These are phyloP conservation scores for Chionomys nivalis DNA, from an alignment of 2,113 vertebrate species.

Conservation along the genomic window DNA sequence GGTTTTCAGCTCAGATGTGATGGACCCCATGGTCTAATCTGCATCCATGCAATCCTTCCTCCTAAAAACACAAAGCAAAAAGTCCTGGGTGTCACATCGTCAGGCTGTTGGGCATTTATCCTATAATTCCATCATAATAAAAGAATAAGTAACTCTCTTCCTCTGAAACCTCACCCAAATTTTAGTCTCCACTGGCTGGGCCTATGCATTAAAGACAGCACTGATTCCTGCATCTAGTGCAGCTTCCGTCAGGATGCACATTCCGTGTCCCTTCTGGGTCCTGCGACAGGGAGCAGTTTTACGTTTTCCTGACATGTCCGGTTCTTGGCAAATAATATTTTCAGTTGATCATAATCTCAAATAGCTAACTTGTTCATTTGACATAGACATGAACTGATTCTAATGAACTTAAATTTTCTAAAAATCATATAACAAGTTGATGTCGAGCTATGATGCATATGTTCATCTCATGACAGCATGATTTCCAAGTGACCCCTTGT, in stretches of 20 bases:
- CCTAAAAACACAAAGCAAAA: not conserved
- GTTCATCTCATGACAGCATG: not conserved
- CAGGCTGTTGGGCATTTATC: not conserved
- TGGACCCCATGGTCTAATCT: too few relatives aligned
- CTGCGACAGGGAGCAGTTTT: not conserved
- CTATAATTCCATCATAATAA: not conserved
- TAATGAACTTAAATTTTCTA: conserved; percentile 33
- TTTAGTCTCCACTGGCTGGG: not conserved
- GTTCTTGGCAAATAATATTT: not conserved
- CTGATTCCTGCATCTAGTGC: not conserved
- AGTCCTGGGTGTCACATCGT: not conserved
- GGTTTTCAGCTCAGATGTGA: not conserved
- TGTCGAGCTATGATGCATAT: not conserved
- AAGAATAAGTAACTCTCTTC: not conserved
- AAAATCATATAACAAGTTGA: conserved; percentile 9
- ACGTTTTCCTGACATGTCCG: not conserved
- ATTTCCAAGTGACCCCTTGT: not conserved
- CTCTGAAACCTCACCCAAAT: not conserved
- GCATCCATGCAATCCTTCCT: not conserved
- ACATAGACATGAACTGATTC: not conserved
- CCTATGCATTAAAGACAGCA: not conserved
- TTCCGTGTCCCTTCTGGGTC: not conserved
- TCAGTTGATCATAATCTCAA: not conserved
- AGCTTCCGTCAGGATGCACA: not conserved
- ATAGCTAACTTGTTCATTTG: not conserved